Percentiles rank a stretch among this genome's conserved stretches.
Conservation (phyloP, 2,113 vertebrate species). For the Thamnaconus septentrionalis region DNA sequence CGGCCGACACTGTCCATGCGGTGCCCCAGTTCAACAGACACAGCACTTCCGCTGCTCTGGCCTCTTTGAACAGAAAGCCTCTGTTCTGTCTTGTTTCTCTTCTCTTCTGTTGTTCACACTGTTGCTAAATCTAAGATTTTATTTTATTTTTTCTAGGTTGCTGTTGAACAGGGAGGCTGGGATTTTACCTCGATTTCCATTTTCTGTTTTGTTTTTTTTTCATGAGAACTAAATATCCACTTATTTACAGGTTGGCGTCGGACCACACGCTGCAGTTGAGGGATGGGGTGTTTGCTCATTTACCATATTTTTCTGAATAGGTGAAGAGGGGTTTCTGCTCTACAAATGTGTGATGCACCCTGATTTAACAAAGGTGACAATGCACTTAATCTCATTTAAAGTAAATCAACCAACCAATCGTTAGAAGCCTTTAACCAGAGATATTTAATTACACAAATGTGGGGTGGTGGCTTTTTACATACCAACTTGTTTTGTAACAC, state of each 20-base stretch:
- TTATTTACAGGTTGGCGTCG: too few relatives aligned
- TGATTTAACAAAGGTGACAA: constrained; percentile 59
- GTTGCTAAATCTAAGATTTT: not conserved
- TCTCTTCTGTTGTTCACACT: not conserved
- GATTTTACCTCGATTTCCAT: not conserved
- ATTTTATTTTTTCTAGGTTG: constrained; percentile 34
- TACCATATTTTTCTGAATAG: too few relatives aligned
- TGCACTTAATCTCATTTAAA: constrained; percentile 50
- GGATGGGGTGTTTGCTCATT: too few relatives aligned
- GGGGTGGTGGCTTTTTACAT: not conserved
- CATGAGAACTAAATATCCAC: too few relatives aligned
- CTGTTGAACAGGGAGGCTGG: not conserved
- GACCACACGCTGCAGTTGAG: too few relatives aligned
- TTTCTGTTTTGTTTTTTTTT: not conserved
- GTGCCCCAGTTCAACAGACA: constrained; percentile 8
- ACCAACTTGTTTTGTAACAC: not conserved
- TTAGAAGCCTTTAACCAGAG: constrained; percentile 50
- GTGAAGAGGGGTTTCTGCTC: not conserved
- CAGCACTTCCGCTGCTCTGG: constrained; percentile 3
- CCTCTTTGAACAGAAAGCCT: not conserved
- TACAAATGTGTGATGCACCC: constrained; percentile 34
- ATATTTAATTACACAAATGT: constrained; percentile 28
- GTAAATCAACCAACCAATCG: constrained; percentile 51
- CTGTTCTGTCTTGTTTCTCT: not conserved
- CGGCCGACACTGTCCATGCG: constrained; percentile 22